phyloP scores from a whole-genome alignment of 2,888 invertebrate genomes.

The Agriopis marginaria region DNA sequence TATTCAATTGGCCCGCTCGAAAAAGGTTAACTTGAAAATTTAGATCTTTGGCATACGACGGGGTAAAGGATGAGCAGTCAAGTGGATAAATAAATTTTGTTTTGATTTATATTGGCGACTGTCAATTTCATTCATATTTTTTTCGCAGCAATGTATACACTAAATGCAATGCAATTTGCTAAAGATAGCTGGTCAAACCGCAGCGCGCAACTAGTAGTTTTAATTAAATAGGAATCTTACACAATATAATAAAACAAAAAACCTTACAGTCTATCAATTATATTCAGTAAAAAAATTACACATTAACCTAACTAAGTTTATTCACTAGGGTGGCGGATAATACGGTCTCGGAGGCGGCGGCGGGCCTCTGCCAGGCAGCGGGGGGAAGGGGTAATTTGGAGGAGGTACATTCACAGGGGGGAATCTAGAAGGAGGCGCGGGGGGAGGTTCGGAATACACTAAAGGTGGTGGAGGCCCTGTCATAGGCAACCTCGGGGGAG shows the following conservation, averaged over 20 bases:
- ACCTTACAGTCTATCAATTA: slow-evolving; percentile 59
- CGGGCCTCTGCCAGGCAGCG: slow-evolving; percentile 58
- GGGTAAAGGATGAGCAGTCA: too few species aligned
- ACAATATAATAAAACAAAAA: slow-evolving; percentile 50
- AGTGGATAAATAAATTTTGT: too few species aligned
- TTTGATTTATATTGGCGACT: too few species aligned
- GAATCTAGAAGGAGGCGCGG: slow-evolving; percentile 62
- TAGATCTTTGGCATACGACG: too few species aligned
- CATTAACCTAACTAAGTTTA: slow-evolving; percentile 58
- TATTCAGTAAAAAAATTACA: slow-evolving; percentile 77
- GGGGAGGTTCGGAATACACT: slow-evolving; percentile 79
- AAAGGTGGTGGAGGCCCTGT: slow-evolving; percentile 64
- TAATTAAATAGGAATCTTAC: neutral
- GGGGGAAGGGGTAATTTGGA: slow-evolving; percentile 69
- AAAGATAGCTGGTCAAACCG: too few species aligned
- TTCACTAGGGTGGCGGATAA: slow-evolving; percentile 76
- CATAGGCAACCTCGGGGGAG: slow-evolving; percentile 74
- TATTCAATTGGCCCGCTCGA: too few species aligned
- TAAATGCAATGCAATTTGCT: too few species aligned
- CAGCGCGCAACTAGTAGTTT: too few species aligned
- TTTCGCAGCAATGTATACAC: neutral
- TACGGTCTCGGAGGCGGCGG: slow-evolving; percentile 74
- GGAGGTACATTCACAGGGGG: slow-evolving; percentile 76
- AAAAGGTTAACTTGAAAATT: too few species aligned
- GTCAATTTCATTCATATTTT: neutral